Base-by-base conservation (phyloP, 2,797 vertebrate genomes). In the Spinibarbus caldwelli region DNA sequence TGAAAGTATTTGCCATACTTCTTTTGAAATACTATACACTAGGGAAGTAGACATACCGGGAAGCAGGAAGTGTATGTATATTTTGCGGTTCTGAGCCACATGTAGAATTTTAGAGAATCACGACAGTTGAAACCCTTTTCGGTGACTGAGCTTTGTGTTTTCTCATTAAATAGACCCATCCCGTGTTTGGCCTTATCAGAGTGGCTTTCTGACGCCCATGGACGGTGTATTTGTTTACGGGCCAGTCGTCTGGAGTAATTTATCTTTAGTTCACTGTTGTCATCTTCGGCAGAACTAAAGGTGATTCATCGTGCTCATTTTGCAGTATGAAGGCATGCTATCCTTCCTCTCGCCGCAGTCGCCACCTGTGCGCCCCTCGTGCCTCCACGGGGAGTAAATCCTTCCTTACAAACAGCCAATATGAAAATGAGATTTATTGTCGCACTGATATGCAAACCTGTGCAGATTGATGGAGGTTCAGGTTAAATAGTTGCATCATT, bases 401-500 rank as follows among this genome's bases (percentile, higher is more conserved):
- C 87, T 72, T 84, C 85, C 87, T 85, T 88, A 79, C 86, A 82
- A 85, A 87, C 84, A 75, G 70, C 84, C 68, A 86, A 84, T 90
- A 90, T 89, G 89, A 90, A 90, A 90, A 88, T 87, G 80, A 86
- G 89, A 91, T 91, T 90, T 90, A 89, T 89, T 73, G 82, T 77
- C 19, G 71, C 71, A 14, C 77, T 85, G 86, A 82, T 87, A 84
- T 80, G 78, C 87, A 84, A 86, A 82, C 87, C 87, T 71, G 82
- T 19, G n/a, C 64, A 89, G 90, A 91, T 90, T 84, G 90, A 91
- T 89, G 87, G 86, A 45, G 67, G 62, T 45, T 36, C 12, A 17
- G 80, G 87, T 77, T 62, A 10, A 59, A 78, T 80, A 88, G 89
- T 90, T 87, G 87, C 89, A 88, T 90, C 91, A 89, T 90, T 87